Base-by-base conservation (phyloP, 2,113 vertebrate genomes). In the Sclerurus mexicanus region DNA sequence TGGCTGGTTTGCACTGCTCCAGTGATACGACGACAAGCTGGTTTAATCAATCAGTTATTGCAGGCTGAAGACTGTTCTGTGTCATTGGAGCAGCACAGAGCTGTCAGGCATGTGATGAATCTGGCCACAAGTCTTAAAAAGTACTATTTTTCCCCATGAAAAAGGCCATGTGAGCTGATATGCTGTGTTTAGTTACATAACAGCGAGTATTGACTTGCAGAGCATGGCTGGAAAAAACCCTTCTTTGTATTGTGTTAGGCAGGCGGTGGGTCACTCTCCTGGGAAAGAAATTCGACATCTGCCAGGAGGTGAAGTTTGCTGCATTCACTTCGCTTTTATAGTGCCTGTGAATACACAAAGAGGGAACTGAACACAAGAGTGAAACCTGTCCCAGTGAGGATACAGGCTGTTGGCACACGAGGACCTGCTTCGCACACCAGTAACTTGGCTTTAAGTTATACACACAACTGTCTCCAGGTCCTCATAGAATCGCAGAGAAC, bases 171-270 rank as follows among this genome's bases (percentile, higher is more conserved):
- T 88, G 91, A 93, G 85, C 92, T 55, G 92, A 93, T 95, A 90
- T 2, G 67, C 59, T 74, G 75, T 77, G 82, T 94, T 93, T 96
- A 90, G 79, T 96, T 85, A 93, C 89, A 73, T 50, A 93, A 83
- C 87, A 91, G 93, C 37, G 4, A 90, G 93, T 90, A 83, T 58
- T 90, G 95, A 93, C 94, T 91, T 80, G 93, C 93, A 91, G 76
- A 85, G 90, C 90, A 90, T 0, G 59, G 90, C 67, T 93, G 82
- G 87, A 53, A 88, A 56, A 62, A 44, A 10, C 1, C 63, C 82
- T 73, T 33, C 92, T 95, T 94, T 94, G 93, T 90, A 33, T 77
- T 90, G 77, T 67, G 62, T 62, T 66, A 62, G 87, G 94, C 91
- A 79, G 78, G 93, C 46, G 1, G 37, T 49, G 62, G 83, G 82